Conservation (phyloP, 2,797 vertebrate genomes). For the Lindbergichthys nudifrons region DNA sequence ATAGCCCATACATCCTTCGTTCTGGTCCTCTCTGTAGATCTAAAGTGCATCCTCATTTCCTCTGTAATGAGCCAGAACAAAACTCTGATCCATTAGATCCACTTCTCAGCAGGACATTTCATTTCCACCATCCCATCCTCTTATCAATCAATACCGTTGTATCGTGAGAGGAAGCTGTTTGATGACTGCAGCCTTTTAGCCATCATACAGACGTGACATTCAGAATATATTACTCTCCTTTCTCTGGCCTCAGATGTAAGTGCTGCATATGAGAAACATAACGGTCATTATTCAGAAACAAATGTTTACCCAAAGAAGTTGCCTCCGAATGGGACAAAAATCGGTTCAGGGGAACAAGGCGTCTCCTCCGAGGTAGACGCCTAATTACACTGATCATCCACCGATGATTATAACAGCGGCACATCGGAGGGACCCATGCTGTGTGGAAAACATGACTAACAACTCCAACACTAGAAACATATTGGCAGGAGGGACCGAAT, state of each 20-base stretch:
- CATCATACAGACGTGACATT: constrained; percentile 45
- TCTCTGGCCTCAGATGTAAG: constrained; percentile 26
- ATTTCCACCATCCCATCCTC: constrained; percentile 34
- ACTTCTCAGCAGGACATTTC: constrained; percentile 37
- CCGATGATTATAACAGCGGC: constrained; percentile 48
- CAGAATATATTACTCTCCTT: constrained; percentile 43
- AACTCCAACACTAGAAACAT: constrained; percentile 63
- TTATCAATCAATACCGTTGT: constrained; percentile 65
- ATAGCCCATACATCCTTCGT: not conserved
- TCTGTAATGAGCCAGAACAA: constrained; percentile 25
- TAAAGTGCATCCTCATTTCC: constrained; percentile 23
- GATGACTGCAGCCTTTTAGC: constrained; percentile 55
- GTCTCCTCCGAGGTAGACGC: constrained; percentile 7
- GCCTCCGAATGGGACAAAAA: not conserved
- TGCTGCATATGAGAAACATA: constrained; percentile 34
- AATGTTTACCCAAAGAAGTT: constrained; percentile 22
- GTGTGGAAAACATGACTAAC: constrained; percentile 67
- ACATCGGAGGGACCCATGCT: constrained; percentile 51
- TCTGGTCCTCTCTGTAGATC: not conserved
- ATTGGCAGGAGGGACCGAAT: constrained; percentile 49
- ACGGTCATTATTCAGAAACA: constrained; percentile 22
- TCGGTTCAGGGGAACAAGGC: constrained; percentile 2
- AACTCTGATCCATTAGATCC: constrained; percentile 37
- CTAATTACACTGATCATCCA: constrained; percentile 60
- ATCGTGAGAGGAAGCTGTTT: constrained; percentile 42